phyloP scores from a whole-genome alignment of 2,888 invertebrate species.

The Herminia tarsipennalis region DNA sequence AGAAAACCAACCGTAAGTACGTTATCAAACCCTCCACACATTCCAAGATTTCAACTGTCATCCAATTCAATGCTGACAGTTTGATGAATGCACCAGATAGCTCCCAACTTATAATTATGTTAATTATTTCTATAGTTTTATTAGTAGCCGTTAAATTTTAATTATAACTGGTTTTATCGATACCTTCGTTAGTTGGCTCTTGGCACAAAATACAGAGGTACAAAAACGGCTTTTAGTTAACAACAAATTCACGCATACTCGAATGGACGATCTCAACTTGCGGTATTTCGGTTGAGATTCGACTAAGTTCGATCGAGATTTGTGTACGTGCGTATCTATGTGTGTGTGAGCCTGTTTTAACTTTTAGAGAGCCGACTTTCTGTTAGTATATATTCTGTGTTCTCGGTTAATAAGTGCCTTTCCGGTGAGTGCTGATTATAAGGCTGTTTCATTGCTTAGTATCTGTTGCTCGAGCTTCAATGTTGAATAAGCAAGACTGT shows the following conservation, averaged over 20 bases:
- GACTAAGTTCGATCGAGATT: too few relatives aligned
- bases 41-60: slow-evolving; percentile 35
- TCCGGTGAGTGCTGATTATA: slow-evolving; percentile 35
- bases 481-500: slow-evolving; percentile 8
- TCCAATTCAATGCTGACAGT: slow-evolving; percentile 27
- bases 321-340: too few relatives aligned
- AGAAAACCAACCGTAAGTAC: background rate
- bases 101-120: slow-evolving; percentile 42
- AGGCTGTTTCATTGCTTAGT: slow-evolving; percentile 4
- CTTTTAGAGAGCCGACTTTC: too few relatives aligned
- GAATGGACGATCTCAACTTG: too few relatives aligned
- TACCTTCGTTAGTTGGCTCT: slow-evolving; percentile 35
- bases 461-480: slow-evolving; percentile 11
- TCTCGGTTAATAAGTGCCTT: slow-evolving; percentile 34
- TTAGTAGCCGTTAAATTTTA: slow-evolving; percentile 46
- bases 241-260: too few relatives aligned
- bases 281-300: too few relatives aligned
- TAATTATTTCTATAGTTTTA: slow-evolving; percentile 47
- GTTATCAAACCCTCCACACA: slow-evolving; percentile 6
- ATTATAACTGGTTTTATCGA: slow-evolving; percentile 44
- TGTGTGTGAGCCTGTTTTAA: too few relatives aligned
- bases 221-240: too few relatives aligned
- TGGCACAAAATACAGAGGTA: too few relatives aligned
- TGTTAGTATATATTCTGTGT: too few relatives aligned
- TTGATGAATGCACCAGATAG: slow-evolving; percentile 40